Percentiles rank a stretch among this genome's conserved stretches.
These are phyloP conservation scores for Bombus pascuorum DNA, from an alignment of 1,140 invertebrate species.

Conservation along the genomic window DNA sequence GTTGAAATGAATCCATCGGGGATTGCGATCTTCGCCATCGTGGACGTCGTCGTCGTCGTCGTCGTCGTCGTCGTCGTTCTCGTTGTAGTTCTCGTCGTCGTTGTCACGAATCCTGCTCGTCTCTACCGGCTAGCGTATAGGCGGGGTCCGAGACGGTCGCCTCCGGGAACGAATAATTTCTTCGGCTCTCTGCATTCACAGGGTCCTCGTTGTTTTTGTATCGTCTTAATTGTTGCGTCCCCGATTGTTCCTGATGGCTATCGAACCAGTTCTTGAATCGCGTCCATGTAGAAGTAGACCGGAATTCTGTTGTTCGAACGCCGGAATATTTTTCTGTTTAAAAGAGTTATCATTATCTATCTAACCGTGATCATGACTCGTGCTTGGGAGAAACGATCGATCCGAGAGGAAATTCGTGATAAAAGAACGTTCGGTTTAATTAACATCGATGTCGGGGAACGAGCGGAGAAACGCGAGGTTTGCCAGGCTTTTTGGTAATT, in stretches of 20 bases:
- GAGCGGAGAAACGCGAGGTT: not conserved
- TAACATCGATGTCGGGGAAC: not conserved
- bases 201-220: not conserved
- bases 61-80: not conserved
- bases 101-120: constrained; percentile 23
- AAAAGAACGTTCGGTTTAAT: constrained; percentile 2
- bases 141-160: constrained; percentile 1
- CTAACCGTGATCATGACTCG: too few species aligned
- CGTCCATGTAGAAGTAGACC: not conserved
- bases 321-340: not conserved
- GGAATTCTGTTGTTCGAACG: not conserved
- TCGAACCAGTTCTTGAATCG: constrained; percentile 21
- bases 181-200: constrained; percentile 20
- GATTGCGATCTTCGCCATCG: not conserved
- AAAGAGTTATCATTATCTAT: not conserved
- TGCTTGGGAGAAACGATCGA: not conserved
- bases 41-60: not conserved
- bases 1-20: constrained; percentile 21
- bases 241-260: constrained; percentile 31
- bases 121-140: not conserved
- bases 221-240: constrained; percentile 31
- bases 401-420: not conserved
- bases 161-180: constrained; percentile 33
- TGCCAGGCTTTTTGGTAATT: not conserved
- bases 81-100: not conserved